These are phyloP conservation scores for Cyphomyrus discorhynchus DNA, from an alignment of 2,113 vertebrate genomes.

Conservation along the genomic window DNA sequence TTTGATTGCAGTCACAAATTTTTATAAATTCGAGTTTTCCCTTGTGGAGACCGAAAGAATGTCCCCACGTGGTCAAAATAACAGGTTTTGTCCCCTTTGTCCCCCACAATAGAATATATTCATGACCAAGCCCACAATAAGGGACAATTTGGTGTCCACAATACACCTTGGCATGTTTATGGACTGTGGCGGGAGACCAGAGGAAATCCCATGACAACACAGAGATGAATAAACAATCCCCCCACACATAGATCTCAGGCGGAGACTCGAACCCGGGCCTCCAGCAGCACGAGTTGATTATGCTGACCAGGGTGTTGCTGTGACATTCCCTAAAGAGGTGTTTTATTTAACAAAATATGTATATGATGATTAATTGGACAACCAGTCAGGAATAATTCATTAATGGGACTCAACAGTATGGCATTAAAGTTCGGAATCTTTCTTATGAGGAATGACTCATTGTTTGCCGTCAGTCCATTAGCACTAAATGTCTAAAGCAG, in stretches of 20 bases:
- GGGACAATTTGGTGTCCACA: not conserved
- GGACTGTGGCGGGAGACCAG: not conserved
- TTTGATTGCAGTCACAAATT: not conserved
- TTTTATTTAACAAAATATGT: not conserved
- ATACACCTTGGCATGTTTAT: not conserved
- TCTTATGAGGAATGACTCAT: not conserved
- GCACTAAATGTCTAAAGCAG: not conserved
- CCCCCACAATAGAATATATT: not conserved
- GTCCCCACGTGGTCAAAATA: not conserved
- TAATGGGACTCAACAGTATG: not conserved
- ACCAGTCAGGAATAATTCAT: not conserved
- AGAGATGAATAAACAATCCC: not conserved
- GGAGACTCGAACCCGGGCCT: not conserved
- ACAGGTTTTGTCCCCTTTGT: not conserved
- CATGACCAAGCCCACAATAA: not conserved
- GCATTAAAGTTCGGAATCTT: not conserved
- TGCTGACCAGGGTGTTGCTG: constrained; percentile 12
- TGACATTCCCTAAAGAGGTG: constrained; percentile 23
- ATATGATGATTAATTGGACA: not conserved
- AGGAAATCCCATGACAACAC: not conserved
- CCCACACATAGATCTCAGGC: not conserved
- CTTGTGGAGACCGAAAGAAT: not conserved
- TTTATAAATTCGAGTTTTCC: not conserved
- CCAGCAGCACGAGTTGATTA: not conserved
- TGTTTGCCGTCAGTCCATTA: not conserved